A percentile compares a stretch with the other conserved stretches of the same genome.
phyloP scores from a whole-genome alignment of 2,888 invertebrate species.

The Lithosia quadra region DNA sequence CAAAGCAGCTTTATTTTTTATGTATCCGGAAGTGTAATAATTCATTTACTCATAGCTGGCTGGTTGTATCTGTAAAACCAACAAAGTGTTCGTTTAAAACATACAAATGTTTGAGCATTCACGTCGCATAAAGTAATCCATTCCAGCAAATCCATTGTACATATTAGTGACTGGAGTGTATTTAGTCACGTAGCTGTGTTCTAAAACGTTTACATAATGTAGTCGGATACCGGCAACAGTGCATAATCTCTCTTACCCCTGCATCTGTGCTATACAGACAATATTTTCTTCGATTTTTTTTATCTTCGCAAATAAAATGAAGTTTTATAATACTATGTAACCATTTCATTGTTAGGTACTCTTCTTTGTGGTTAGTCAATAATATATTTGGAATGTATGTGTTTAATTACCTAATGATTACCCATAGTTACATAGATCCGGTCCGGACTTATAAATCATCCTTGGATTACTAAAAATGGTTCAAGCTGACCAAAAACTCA shows the following conservation, averaged over 20 bases:
- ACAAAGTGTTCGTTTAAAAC: constrained; percentile 57
- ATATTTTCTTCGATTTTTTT: constrained; percentile 26
- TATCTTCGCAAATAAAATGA: constrained; percentile 13
- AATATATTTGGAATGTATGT: background rate
- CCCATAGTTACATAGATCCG: background rate
- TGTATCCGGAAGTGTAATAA: constrained; percentile 56
- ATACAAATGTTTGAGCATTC: constrained; percentile 57
- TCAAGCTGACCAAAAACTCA: background rate
- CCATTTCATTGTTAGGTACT: no score
- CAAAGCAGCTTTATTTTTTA: constrained; percentile 53
- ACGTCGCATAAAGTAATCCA: constrained; percentile 60
- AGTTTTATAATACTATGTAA: no score
- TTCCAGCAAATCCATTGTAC: constrained; percentile 69
- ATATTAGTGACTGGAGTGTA: constrained; percentile 71
- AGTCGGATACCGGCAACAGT: constrained; percentile 39
- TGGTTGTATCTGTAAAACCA: constrained; percentile 57
- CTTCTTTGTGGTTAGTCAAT: background rate
- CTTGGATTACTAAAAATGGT: no score
- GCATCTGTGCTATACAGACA: constrained; percentile 34
- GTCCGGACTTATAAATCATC: no score
- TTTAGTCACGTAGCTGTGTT: constrained; percentile 72
- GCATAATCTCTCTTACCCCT: constrained; percentile 44
- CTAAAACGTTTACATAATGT: constrained; percentile 56
- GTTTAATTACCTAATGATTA: background rate
- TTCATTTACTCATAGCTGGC: constrained; percentile 44